Evolutionary conservation across 2,797 vertebrate species (phyloP).

Genomic region (Poeciliopsis paucimaculata): DNA sequence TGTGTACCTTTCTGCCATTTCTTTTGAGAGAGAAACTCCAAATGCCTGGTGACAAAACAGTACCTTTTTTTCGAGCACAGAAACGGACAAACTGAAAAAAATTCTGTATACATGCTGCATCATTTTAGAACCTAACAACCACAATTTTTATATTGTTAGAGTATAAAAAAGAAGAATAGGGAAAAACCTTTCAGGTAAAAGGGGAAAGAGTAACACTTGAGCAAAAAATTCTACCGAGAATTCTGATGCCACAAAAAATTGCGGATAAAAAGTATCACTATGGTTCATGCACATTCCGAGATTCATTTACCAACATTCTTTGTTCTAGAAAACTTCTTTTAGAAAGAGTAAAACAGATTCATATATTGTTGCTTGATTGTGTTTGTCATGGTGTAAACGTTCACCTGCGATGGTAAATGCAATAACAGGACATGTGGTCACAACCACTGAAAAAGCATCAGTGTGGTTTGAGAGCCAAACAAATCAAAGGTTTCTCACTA

Average conservation of each 20-base stretch:
- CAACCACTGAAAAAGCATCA: conserved; percentile 45
- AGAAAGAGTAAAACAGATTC: neutral
- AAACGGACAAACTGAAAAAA: neutral
- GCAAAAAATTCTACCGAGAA: neutral
- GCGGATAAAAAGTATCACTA: neutral
- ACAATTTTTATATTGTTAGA: neutral
- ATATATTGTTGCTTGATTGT: conserved; percentile 24
- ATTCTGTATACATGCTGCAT: neutral
- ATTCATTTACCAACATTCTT: neutral
- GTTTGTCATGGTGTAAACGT: conserved; percentile 33
- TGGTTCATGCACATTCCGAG: neutral
- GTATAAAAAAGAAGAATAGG: neutral
- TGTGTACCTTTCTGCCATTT: neutral
- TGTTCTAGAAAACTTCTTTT: neutral
- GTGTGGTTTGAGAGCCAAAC: conserved; percentile 62
- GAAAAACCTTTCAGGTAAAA: neutral
- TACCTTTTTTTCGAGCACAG: neutral
- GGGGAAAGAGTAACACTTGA: neutral
- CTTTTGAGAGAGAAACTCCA: neutral
- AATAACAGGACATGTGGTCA: conserved; percentile 19
- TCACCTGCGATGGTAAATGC: conserved; percentile 55
- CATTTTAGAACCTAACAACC: neutral
- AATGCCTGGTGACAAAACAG: neutral
- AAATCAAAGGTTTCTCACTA: conserved; percentile 74
- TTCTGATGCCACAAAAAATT: neutral